Percentiles rank a stretch among this genome's conserved stretches.
phyloP scores from a whole-genome alignment of 2,113 vertebrate genomes.

The Scortum barcoo region DNA sequence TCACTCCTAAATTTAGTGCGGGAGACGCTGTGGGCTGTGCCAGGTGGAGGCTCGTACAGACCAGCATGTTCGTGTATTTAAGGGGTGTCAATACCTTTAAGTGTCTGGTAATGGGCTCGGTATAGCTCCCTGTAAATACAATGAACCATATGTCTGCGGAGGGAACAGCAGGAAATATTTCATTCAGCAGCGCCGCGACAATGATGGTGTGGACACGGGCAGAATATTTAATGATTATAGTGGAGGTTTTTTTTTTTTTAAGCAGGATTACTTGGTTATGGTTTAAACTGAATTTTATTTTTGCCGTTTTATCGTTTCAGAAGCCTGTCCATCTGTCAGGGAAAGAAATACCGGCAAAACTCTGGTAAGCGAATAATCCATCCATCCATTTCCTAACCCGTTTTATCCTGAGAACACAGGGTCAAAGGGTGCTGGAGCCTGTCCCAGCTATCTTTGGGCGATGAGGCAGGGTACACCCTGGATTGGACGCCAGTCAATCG shows the following conservation, averaged over 20 bases:
- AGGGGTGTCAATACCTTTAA: constrained; percentile 42
- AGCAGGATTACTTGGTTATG: constrained; percentile 27
- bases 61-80: constrained; percentile 39
- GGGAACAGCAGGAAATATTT: constrained; percentile 57
- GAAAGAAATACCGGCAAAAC: constrained; percentile 4
- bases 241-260: too few relatives aligned
- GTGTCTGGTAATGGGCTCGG: constrained; percentile 48
- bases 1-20: constrained; percentile 22
- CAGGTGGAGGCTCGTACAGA: constrained; percentile 48
- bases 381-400: too few relatives aligned
- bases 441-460: too few relatives aligned
- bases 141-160: constrained; percentile 62
- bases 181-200: constrained; percentile 33
- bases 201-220: constrained; percentile 2
- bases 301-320: constrained; percentile 30
- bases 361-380: constrained; percentile 6
- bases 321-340: constrained; percentile 39
- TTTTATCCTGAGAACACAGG: too few relatives aligned
- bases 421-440: too few relatives aligned
- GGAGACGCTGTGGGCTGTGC: constrained; percentile 10
- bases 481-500: too few relatives aligned
- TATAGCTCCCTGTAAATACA: constrained; percentile 59
- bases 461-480: too few relatives aligned
- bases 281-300: constrained; percentile 33
- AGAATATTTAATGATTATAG: constrained; percentile 29